phyloP scores from a whole-genome alignment of 2,113 vertebrate species.

The Hucho hucho region DNA sequence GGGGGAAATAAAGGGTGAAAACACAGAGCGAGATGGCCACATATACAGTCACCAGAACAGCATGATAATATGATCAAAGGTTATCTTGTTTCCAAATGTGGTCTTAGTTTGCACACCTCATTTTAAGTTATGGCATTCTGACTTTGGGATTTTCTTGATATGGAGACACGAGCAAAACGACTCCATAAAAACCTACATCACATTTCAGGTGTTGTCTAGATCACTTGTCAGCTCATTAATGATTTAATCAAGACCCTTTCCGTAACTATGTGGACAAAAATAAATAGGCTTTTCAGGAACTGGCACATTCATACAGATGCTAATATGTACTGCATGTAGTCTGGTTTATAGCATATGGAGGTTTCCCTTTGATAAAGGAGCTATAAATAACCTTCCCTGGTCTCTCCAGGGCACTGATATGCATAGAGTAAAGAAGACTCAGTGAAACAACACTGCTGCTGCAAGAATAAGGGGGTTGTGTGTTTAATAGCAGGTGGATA shows the following conservation, averaged over 20 bases:
- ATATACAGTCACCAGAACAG: too few species aligned
- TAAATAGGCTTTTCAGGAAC: constrained; percentile 9
- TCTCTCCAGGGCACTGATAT: constrained; percentile 39
- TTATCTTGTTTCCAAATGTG: not conserved
- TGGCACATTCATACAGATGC: constrained; percentile 15
- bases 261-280: not conserved
- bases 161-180: not conserved
- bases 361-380: constrained; percentile 50
- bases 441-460: too few species aligned
- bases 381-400: constrained; percentile 57
- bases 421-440: constrained; percentile 20
- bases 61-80: too few species aligned
- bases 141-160: not conserved
- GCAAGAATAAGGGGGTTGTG: not conserved
- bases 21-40: too few species aligned
- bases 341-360: constrained; percentile 25
- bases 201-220: not conserved
- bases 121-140: not conserved
- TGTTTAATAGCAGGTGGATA: too few species aligned
- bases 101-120: not conserved
- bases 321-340: constrained; percentile 5
- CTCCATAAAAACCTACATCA: not conserved
- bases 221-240: not conserved
- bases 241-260: constrained; percentile 1
- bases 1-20: too few species aligned